phyloP scores from a whole-genome alignment of 2,113 vertebrate species.

The Oryzias celebensis region DNA sequence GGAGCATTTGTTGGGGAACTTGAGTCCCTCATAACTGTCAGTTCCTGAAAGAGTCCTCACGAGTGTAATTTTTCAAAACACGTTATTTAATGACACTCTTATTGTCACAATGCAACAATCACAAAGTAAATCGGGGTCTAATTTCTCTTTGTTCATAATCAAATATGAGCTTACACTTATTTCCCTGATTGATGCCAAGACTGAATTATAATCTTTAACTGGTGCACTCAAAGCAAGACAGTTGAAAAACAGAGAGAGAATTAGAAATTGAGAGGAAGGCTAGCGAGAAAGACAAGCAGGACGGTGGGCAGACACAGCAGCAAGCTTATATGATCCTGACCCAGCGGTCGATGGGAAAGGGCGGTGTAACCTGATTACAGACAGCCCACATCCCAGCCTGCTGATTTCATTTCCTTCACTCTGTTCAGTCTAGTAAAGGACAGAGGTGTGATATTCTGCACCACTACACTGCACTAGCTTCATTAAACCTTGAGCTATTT shows the following conservation, averaged over 20 bases:
- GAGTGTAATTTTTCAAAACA: background rate
- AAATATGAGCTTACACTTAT: conserved; percentile 6
- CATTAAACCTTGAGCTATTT: conserved; percentile 34
- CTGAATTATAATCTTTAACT: conserved; percentile 2
- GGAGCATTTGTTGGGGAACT: background rate
- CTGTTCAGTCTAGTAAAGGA: conserved; percentile 44
- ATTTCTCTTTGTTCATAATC: conserved; percentile 13
- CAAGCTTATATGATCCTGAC: conserved; percentile 60
- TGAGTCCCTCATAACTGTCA: background rate
- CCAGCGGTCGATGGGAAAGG: conserved; percentile 66
- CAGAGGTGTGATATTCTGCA: conserved; percentile 58
- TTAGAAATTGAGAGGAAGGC: conserved; percentile 31
- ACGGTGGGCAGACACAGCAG: conserved; percentile 61
- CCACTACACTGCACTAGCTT: conserved; percentile 24
- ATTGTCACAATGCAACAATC: conserved; percentile 18
- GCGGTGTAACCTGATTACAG: conserved; percentile 69
- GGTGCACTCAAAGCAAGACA: conserved; percentile 5
- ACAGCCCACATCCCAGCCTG: conserved; percentile 64
- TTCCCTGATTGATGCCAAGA: conserved; percentile 19
- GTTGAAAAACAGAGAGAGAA: conserved; percentile 6
- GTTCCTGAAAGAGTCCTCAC: conserved; percentile 1
- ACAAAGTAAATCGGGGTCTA: background rate
- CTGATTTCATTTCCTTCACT: conserved; percentile 65
- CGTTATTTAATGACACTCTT: conserved; percentile 8
- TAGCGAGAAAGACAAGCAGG: conserved; percentile 38